A percentile compares a stretch with the other conserved stretches of the same genome.
Conservation (phyloP, 2,888 invertebrate species). For the Craniophora ligustri region DNA sequence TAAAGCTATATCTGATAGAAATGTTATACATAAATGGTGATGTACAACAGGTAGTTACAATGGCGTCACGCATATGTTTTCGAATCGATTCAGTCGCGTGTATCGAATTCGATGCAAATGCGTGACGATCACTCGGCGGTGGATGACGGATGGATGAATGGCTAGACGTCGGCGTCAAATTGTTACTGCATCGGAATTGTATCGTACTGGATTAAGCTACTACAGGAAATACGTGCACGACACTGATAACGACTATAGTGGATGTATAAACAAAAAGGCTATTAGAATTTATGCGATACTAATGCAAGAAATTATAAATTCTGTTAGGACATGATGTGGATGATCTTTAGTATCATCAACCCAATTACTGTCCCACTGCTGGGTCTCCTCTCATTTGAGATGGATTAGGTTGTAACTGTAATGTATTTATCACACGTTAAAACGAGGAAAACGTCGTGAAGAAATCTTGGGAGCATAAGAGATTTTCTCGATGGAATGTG, state of each 20-base stretch:
- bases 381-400: too few species aligned
- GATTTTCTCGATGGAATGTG: too few species aligned
- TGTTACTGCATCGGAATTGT: constrained; percentile 8
- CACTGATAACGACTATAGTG: neutral
- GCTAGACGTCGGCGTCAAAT: neutral
- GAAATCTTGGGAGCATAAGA: too few species aligned
- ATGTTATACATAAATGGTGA: neutral
- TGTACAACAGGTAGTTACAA: constrained; percentile 5
- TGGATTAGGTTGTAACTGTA: too few species aligned
- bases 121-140: constrained; percentile 33
- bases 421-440: too few species aligned
- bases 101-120: constrained; percentile 38
- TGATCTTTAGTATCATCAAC: too few species aligned
- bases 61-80: constrained; percentile 37
- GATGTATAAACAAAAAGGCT: too few species aligned
- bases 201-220: neutral
- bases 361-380: too few species aligned
- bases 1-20: neutral
- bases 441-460: too few species aligned
- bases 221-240: neutral
- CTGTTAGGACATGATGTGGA: too few species aligned
- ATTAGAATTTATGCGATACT: too few species aligned
- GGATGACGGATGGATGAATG: constrained; percentile 13
- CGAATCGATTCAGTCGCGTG: constrained; percentile 41
- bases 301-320: too few species aligned